Evolutionary conservation across 2,888 invertebrate genomes (phyloP), one percentile per base, ranked within the genome.

Genomic region (Drosophila borealis): DNA sequence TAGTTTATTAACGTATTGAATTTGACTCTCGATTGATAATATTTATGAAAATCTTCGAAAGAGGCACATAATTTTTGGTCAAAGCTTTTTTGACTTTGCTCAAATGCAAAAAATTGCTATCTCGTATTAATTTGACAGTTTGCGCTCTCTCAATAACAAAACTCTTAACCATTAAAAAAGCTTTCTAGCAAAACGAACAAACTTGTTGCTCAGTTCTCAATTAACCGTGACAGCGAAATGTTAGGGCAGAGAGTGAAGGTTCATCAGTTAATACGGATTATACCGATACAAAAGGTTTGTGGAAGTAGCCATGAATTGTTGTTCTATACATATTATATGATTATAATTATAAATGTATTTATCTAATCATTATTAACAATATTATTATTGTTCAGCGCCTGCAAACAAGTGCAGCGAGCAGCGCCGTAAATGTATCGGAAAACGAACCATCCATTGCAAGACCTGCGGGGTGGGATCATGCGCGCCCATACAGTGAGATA

Each of bases 391-490:
- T 44, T 17, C 13, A 82, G 81, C 85, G 88, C 1, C 64, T 62
- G 33, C 82, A 85, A 64, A 69, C 77, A 9, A 77, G 29, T 44
- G 62, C 57, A 9, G 71, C 71, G 6, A 48, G 8, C 17, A 48
- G 48, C 1, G 25, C 51, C 1, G 13, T 54, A 10, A 45, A 74
- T 36, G 53, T 13, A 4, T 33, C 42, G 5, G 54, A 68, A 13
- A 48, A 48, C 13, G 21, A 46, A 19, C n/a, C 33, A 21, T 0
- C 53, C 5, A 25, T 9, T 2, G 17, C 46, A n/a, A 68, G 33
- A 2, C 36, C 56, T 17, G 11, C 55, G 4, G 84, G 89, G 54
- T 91, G 91, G 91, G 42, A 79, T 6, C 65, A 66, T 44, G 88
- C 90, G 0, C 74, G 78, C 1, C 80, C 89, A 2, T 90, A 61